phyloP scores from a whole-genome alignment of 2,888 invertebrate genomes.

The Zygaena filipendulae region DNA sequence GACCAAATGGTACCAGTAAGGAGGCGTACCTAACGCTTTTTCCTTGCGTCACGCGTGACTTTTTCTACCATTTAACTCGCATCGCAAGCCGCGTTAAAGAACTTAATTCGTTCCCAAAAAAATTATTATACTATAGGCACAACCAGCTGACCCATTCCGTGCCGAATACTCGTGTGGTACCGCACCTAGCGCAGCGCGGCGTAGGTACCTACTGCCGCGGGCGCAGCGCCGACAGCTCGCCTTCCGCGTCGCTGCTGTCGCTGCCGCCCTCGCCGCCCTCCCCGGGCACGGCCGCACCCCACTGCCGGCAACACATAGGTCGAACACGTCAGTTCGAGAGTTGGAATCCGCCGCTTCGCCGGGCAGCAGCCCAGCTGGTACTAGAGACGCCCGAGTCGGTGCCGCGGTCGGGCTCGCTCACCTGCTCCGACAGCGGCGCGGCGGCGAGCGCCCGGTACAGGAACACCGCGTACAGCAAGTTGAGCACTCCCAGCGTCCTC shows the following conservation, averaged over 20 bases:
- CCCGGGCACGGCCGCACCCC: constrained; percentile 34
- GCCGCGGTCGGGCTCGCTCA: constrained; percentile 11
- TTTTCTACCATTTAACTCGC: too few species aligned
- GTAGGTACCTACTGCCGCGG: not conserved
- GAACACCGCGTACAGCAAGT: constrained; percentile 39
- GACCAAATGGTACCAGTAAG: too few species aligned
- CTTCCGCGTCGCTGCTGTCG: constrained; percentile 14
- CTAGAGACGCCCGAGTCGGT: not conserved
- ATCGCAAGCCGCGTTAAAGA: too few species aligned
- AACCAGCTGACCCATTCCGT: too few species aligned
- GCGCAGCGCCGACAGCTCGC: constrained; percentile 21
- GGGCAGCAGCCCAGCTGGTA: constrained; percentile 36
- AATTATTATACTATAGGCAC: too few species aligned
- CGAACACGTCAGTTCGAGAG: constrained; percentile 1
- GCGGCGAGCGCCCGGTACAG: constrained; percentile 34
- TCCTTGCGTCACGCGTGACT: too few species aligned
- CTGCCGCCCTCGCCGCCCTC: constrained; percentile 19
- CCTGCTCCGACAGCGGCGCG: constrained; percentile 41
- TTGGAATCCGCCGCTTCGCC: constrained; percentile 16
- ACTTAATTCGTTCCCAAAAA: too few species aligned
- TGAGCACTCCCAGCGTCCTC: constrained; percentile 40
- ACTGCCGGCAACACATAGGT: too few species aligned
- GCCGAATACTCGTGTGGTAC: too few species aligned
- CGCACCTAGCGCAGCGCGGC: too few species aligned
- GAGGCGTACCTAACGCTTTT: too few species aligned